Percentiles rank a stretch among this genome's conserved stretches.
These are phyloP conservation scores for Ectemnius continuus DNA, from an alignment of 2,888 invertebrate species.

Conservation along the genomic window DNA sequence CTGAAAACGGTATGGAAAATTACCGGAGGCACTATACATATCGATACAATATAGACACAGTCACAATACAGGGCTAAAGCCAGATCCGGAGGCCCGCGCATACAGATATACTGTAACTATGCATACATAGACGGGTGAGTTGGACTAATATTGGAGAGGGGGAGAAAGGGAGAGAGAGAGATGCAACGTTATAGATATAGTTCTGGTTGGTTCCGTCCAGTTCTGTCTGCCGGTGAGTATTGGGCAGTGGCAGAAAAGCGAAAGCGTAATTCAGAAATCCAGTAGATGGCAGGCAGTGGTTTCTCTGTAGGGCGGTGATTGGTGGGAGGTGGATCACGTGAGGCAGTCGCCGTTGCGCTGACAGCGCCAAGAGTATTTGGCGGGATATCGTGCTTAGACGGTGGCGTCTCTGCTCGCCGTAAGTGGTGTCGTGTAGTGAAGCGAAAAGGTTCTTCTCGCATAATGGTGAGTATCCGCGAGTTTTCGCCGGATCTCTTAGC, in stretches of 20 bases:
- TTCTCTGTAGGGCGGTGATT: constrained; percentile 62
- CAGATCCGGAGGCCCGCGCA: too few species aligned
- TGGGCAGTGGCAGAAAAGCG: background rate
- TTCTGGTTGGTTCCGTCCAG: background rate
- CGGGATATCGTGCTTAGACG: constrained; percentile 71
- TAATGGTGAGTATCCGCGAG: constrained; percentile 79
- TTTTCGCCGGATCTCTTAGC: constrained; percentile 70
- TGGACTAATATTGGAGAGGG: constrained; percentile 20
- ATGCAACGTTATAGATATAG: too few species aligned
- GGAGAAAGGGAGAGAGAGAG: constrained; percentile 34
- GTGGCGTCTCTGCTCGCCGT: constrained; percentile 65
- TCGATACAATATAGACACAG: too few species aligned
- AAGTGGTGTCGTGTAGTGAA: constrained; percentile 67
- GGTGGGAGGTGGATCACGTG: constrained; percentile 75
- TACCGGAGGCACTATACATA: constrained; percentile 23
- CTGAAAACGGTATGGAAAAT: constrained; percentile 36
- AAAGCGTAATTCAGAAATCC: background rate
- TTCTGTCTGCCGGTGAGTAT: background rate
- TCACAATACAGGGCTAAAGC: too few species aligned
- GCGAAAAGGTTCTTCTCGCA: constrained; percentile 66
- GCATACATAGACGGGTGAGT: background rate
- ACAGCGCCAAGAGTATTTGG: constrained; percentile 75
- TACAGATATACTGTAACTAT: too few species aligned
- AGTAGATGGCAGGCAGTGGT: constrained; percentile 28
- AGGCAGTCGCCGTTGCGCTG: constrained; percentile 63